Base-by-base conservation (phyloP, 2,888 invertebrate genomes). In the Lagria hirta region DNA sequence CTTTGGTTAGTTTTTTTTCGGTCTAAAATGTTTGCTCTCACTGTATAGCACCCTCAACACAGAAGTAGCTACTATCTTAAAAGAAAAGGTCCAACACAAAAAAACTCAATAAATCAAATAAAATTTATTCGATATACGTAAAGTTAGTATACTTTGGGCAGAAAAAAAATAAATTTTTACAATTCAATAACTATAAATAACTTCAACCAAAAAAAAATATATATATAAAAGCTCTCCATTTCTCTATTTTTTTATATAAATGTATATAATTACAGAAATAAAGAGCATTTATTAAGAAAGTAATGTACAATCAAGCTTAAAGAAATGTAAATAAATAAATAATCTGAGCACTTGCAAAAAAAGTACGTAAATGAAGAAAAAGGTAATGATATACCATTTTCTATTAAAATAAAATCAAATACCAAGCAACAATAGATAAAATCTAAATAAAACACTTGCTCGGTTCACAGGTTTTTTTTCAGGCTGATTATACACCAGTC, bases 71-170 rank as follows among this genome's bases (percentile, higher is more conserved):
- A 51, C 48, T 52, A 57, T 53, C 42, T 48, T 43, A 55, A 51
- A 55, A 56, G 16, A 16, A 38, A 30, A n/a, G n/a, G 51, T 52
- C 49, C 48, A 53, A 52, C 45, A 49, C 35, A 51, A 54, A 55
- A 49, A 51, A 53, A 42, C 51, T 22, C 35, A 20, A 49, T 48
- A 51, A 56, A 57, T 57, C 54, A 55, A 51, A 60, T 53, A 56
- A 54, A 54, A 49, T 58, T 58, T 52, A 56, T 57, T 61, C 54
- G 29, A 41, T 51, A 51, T 52, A 55, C 52, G 51, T 53, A 54
- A 47, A 56, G 62, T 65, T 62, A 62, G 63, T 65, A 64, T 64
- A 65, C 62, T 65, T 65, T 63, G 62, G 62, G 58, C 63, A 64
- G 61, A 62, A 60, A 56, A 63, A 62, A 59, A 56, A 52, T 56